A percentile compares a stretch with the other conserved stretches of the same genome.
Evolutionary conservation across 2,797 vertebrate genomes (phyloP).

Genomic region (Erithacus rubecula): DNA sequence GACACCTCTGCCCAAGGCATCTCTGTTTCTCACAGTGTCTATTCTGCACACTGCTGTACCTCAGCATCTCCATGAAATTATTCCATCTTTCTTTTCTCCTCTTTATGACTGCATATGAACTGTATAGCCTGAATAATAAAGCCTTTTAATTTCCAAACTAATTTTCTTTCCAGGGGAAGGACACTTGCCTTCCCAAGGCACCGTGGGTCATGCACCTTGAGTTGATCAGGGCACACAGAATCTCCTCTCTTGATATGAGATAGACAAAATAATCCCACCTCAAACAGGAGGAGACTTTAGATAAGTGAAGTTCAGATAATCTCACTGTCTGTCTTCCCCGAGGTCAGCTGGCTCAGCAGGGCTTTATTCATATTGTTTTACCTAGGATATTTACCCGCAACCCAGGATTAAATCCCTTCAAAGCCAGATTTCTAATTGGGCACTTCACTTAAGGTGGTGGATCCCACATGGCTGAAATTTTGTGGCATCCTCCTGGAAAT

Average conservation of each 20-base stretch:
- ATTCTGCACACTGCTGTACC: neutral
- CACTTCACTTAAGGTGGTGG: neutral
- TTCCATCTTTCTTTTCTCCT: neutral
- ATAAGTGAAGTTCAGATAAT: slow-evolving; percentile 49
- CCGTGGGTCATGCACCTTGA: neutral
- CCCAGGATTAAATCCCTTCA: neutral
- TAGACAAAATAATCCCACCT: neutral
- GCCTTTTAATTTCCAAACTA: neutral
- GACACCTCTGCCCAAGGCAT: neutral
- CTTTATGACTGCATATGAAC: neutral
- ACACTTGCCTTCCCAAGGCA: neutral
- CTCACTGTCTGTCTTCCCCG: neutral
- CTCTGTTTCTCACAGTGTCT: neutral
- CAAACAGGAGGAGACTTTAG: slow-evolving; percentile 40
- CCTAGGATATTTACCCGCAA: neutral
- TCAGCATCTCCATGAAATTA: neutral
- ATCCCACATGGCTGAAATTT: neutral
- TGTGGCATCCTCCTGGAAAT: neutral
- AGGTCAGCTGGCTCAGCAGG: slow-evolving; percentile 48
- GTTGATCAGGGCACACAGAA: neutral
- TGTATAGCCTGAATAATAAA: neutral
- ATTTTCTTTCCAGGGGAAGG: neutral
- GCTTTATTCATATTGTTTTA: neutral
- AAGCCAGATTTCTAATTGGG: neutral
- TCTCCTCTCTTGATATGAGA: neutral